Conservation (phyloP, 2,113 vertebrate species). For the Nibea coibor region DNA sequence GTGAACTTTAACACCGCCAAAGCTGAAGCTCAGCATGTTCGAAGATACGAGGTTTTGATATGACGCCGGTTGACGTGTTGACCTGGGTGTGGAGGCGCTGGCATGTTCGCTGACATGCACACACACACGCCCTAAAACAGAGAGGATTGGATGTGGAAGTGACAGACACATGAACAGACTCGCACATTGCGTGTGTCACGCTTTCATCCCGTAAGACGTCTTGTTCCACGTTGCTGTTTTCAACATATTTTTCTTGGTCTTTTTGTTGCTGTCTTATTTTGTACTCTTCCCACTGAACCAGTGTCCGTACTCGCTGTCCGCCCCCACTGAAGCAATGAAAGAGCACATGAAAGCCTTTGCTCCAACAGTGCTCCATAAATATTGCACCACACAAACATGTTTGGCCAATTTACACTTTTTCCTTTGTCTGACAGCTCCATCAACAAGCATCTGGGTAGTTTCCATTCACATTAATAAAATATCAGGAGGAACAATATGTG, state of each 20-base stretch:
- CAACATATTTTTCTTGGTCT: constrained; percentile 4
- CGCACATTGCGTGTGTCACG: constrained; percentile 8
- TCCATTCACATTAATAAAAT: constrained; percentile 77
- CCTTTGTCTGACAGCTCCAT: constrained; percentile 71
- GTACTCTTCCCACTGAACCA: constrained; percentile 6
- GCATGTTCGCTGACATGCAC: constrained; percentile 13
- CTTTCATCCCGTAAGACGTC: constrained; percentile 30
- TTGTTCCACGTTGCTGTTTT: constrained; percentile 3
- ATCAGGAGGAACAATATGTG: constrained; percentile 57
- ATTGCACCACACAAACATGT: constrained; percentile 72
- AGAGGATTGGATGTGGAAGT: background rate
- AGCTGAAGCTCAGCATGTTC: background rate
- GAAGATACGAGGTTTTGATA: constrained; percentile 5
- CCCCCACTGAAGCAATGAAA: constrained; percentile 36
- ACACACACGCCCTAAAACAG: background rate
- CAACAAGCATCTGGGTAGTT: constrained; percentile 64
- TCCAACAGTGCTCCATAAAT: constrained; percentile 69
- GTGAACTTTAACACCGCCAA: background rate
- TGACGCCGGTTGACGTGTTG: background rate
- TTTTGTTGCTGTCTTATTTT: background rate
- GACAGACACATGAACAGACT: constrained; percentile 4
- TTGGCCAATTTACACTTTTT: constrained; percentile 70
- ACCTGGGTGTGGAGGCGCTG: constrained; percentile 11
- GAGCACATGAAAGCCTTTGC: constrained; percentile 57
- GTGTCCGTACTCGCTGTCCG: constrained; percentile 36